A percentile compares a stretch with the other conserved stretches of the same genome.
These are phyloP conservation scores for Phymastichus coffea DNA, from an alignment of 1,140 invertebrate species.

Conservation along the genomic window DNA sequence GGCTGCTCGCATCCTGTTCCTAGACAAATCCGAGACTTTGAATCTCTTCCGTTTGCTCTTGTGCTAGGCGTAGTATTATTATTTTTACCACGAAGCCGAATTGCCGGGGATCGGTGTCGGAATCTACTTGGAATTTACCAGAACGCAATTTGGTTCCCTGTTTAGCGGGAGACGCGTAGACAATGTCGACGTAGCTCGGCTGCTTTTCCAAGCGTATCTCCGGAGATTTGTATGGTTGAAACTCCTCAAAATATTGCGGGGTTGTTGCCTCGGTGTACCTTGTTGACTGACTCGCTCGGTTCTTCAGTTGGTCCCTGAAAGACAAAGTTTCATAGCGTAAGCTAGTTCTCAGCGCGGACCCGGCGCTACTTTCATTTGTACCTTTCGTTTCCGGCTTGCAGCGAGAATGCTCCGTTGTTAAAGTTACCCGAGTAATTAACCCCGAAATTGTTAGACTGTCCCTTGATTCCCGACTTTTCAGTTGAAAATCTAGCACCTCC, in stretches of 20 bases:
- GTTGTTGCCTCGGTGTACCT: background rate
- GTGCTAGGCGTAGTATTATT: too few species aligned
- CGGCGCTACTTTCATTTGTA: background rate
- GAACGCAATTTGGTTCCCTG: conserved; percentile 33
- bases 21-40: too few species aligned
- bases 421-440: background rate
- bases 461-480: too few species aligned
- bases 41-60: too few species aligned
- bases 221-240: background rate
- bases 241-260: background rate
- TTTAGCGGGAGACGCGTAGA: conserved; percentile 44
- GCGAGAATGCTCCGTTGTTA: background rate
- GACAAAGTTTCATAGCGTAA: background rate
- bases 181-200: conserved; percentile 47
- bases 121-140: conserved; percentile 39
- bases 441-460: background rate
- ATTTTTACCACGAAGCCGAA: conserved; percentile 41
- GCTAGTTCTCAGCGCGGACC: background rate
- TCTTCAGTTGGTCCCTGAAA: background rate
- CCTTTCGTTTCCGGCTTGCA: background rate
- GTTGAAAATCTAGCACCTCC: background rate
- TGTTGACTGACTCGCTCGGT: background rate
- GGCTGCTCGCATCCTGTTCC: conserved; percentile 42
- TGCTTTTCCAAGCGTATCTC: conserved; percentile 31
- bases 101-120: conserved; percentile 32